phyloP scores from a whole-genome alignment of 2,888 invertebrate species.

The Deilephila porcellus region DNA sequence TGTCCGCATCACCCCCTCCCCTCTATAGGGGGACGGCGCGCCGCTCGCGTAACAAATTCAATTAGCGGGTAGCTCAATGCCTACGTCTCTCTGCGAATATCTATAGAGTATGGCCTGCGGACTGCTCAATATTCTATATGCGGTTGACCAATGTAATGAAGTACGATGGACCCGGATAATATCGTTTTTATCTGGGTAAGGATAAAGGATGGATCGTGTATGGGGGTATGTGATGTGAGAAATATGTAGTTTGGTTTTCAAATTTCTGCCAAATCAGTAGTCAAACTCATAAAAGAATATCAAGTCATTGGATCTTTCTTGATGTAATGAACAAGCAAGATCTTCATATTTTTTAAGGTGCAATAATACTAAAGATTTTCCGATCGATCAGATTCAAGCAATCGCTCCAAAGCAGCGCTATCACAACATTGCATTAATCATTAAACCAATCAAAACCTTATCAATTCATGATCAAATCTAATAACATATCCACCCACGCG shows the following conservation, averaged over 20 bases:
- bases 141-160: neutral
- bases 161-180: neutral
- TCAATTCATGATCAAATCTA: neutral
- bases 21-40: neutral
- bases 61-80: neutral
- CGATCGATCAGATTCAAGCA: too few relatives aligned
- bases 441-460: neutral
- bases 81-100: neutral
- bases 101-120: too few relatives aligned
- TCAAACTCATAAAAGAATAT: too few relatives aligned
- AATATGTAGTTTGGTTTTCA: too few relatives aligned
- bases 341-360: too few relatives aligned
- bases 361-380: too few relatives aligned
- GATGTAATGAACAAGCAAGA: too few relatives aligned
- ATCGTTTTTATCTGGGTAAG: neutral
- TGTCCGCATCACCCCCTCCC: neutral
- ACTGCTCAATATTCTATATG: neutral
- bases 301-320: too few relatives aligned
- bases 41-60: slow-evolving; percentile 18
- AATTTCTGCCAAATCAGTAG: too few relatives aligned
- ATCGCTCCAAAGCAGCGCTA: neutral
- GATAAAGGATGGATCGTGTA: too few relatives aligned
- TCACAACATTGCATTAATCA: neutral
- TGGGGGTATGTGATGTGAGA: too few relatives aligned
- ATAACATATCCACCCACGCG: neutral